Conservation (phyloP, 1,140 invertebrate genomes). For the Drosophila ambigua region DNA sequence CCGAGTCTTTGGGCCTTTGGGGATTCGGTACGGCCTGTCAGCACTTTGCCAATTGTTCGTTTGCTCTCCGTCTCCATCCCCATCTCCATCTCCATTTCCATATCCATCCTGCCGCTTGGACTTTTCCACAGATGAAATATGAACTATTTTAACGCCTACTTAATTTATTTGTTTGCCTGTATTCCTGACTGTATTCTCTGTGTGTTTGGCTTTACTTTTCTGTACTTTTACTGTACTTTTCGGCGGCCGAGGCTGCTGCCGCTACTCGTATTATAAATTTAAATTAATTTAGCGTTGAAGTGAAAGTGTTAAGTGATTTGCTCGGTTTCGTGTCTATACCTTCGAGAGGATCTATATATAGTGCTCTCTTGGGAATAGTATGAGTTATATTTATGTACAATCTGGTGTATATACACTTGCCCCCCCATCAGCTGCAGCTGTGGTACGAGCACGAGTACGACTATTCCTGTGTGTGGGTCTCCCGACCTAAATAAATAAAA, state of each 20-base stretch:
- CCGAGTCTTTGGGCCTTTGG: not conserved
- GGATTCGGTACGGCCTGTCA: conserved; percentile 46
- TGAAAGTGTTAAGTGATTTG: conserved; percentile 73
- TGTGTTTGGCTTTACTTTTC: too few species aligned
- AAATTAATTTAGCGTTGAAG: conserved; percentile 80
- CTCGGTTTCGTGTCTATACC: conserved; percentile 35
- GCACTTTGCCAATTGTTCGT: conserved; percentile 78
- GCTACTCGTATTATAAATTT: conserved; percentile 58
- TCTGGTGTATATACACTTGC: conserved; percentile 6
- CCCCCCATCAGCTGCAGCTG: conserved; percentile 57
- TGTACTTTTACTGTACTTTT: not conserved
- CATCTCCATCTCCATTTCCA: not conserved
- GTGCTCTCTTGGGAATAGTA: not conserved
- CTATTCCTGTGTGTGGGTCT: conserved; percentile 59
- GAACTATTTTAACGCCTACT: conserved; percentile 84
- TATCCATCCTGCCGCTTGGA: conserved; percentile 50
- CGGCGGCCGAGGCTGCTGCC: conserved; percentile 3
- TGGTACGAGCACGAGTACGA: conserved; percentile 13
- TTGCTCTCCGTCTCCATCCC: not conserved
- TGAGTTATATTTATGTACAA: conserved; percentile 18
- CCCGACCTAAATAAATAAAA: conserved; percentile 83
- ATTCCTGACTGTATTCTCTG: not conserved
- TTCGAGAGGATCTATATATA: conserved; percentile 9
- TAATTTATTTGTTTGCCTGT: conserved; percentile 75
- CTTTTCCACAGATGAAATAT: conserved; percentile 80